Percentiles rank a stretch among this genome's conserved stretches.
These are phyloP conservation scores for Onychostruthus taczanowskii DNA, from an alignment of 2,113 vertebrate genomes.

Conservation along the genomic window DNA sequence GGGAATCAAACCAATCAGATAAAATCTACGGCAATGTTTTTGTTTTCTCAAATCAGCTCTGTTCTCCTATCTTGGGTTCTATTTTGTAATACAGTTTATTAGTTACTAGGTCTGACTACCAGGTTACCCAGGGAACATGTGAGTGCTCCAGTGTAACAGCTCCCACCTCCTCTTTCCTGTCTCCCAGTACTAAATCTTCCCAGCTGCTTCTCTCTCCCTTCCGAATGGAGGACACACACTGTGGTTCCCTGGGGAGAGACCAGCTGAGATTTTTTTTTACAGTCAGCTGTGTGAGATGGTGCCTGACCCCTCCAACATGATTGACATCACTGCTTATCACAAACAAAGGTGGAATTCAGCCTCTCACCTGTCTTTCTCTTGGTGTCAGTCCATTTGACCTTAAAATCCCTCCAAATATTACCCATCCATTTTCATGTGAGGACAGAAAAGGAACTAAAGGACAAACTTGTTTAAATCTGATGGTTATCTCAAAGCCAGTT, in stretches of 20 bases:
- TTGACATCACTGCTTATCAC: not conserved
- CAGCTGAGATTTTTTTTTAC: not conserved
- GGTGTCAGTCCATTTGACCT: not conserved
- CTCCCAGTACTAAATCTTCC: not conserved
- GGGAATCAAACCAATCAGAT: not conserved
- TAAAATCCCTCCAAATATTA: not conserved
- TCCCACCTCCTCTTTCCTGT: not conserved
- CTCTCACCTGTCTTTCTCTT: not conserved
- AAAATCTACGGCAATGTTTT: not conserved
- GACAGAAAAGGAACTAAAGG: not conserved
- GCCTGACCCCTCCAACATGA: not conserved
- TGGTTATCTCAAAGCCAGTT: not conserved
- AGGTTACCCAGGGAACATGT: not conserved
- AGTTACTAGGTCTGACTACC: not conserved
- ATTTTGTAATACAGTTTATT: not conserved
- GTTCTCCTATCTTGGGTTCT: not conserved
- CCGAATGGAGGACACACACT: rapidly evolving
- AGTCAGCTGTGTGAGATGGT: not conserved
- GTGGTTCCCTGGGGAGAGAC: not conserved
- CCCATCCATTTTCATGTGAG: not conserved
- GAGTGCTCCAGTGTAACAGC: not conserved
- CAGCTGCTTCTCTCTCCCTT: rapidly evolving
- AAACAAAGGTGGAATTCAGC: not conserved
- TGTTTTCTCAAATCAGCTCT: not conserved
- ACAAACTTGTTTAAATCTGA: not conserved